Evolutionary conservation across 2,797 vertebrate species (phyloP).

Genomic region (Peromyscus nudipes): DNA sequence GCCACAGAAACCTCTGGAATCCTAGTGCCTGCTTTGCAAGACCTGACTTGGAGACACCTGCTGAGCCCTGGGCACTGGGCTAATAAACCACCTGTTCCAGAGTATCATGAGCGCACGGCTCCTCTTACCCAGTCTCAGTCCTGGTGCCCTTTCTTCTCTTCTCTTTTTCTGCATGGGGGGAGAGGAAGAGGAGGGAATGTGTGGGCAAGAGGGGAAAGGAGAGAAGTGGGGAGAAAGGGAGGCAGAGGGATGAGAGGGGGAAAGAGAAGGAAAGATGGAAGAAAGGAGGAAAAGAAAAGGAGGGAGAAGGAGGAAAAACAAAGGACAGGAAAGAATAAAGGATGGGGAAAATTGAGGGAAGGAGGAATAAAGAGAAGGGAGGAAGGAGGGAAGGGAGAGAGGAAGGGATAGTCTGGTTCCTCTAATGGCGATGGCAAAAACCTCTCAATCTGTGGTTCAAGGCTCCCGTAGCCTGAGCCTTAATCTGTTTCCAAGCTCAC

Average conservation of each 20-base stretch:
- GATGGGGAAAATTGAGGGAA: fast-evolving
- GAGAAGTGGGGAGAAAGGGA: fast-evolving
- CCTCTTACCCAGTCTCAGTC: neutral
- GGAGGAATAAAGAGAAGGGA: no score
- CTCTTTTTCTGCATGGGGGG: neutral
- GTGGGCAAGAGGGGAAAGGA: neutral
- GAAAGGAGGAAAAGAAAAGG: neutral
- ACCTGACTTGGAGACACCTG: neutral
- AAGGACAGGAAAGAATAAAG: neutral
- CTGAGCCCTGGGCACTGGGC: fast-evolving
- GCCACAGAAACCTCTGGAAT: neutral
- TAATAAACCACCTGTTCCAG: neutral
- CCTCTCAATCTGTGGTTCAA: neutral
- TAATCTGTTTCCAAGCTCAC: constrained; percentile 15
- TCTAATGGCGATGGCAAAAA: neutral
- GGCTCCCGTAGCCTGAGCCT: neutral
- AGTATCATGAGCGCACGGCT: neutral
- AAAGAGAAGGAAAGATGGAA: fast-evolving
- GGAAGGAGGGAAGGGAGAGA: no score
- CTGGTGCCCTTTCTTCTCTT: neutral
- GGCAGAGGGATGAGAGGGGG: fast-evolving
- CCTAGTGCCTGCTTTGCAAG: neutral
- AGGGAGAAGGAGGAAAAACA: no score
- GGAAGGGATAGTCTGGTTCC: neutral
- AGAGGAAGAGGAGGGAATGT: neutral